These are phyloP conservation scores for Muricea muricata DNA, from an alignment of 92 coral and sea anemone species.

Conservation along the genomic window DNA sequence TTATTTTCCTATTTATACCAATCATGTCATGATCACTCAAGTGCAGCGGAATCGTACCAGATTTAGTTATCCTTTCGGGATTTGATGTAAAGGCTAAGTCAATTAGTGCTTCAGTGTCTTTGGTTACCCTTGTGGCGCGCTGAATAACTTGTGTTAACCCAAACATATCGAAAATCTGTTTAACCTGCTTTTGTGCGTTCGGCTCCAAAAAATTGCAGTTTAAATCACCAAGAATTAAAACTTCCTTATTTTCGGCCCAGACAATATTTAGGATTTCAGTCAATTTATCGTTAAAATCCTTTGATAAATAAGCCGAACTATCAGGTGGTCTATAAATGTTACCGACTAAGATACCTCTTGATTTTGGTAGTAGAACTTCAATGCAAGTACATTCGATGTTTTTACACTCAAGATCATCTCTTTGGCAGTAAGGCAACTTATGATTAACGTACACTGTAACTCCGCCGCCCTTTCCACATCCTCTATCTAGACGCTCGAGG, in stretches of 20 bases:
- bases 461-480: conserved; percentile 8
- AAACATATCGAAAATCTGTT: not conserved
- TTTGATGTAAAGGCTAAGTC: conserved; percentile 46
- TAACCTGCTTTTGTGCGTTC: not conserved
- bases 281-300: not conserved
- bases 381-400: conserved; percentile 32
- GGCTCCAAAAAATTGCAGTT: conserved; percentile 12
- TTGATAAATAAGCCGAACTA: not conserved
- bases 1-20: conserved; percentile 56
- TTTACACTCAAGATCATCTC: conserved; percentile 18
- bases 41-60: conserved; percentile 62
- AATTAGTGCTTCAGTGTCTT: conserved; percentile 40
- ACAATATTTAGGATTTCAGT: conserved; percentile 6
- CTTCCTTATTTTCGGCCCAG: conserved; percentile 25
- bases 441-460: conserved; percentile 23
- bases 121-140: not conserved
- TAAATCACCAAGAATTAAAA: conserved; percentile 31
- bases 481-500: not conserved
- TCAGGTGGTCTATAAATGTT: conserved; percentile 40
- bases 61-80: conserved; percentile 53
- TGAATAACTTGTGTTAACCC: not conserved
- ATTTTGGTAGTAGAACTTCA: not conserved
- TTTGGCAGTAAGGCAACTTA: not conserved
- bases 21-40: conserved; percentile 69
- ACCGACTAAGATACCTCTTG: conserved; percentile 30